A percentile compares a stretch with the other conserved stretches of the same genome.
phyloP scores from a whole-genome alignment of 1,140 invertebrate genomes.

The Hypsibius dujardini region DNA sequence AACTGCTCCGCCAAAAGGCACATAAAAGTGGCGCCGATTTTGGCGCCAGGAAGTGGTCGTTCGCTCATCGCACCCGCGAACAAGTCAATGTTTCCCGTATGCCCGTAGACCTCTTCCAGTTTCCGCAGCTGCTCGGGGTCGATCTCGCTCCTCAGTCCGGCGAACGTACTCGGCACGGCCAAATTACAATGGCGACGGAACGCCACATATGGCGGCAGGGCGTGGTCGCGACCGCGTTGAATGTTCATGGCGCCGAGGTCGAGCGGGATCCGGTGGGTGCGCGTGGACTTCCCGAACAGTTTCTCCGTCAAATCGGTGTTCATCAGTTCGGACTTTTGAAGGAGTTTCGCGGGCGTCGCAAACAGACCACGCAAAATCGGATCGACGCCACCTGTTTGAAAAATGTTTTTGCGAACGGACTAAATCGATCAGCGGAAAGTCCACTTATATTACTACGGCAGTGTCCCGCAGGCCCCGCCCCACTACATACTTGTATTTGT shows the following conservation, averaged over 20 bases:
- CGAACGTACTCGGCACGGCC: slow-evolving; percentile 55
- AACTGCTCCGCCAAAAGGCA: slow-evolving; percentile 86
- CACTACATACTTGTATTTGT: too few relatives aligned
- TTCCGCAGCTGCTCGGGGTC: slow-evolving; percentile 51
- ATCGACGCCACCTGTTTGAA: slow-evolving; percentile 56
- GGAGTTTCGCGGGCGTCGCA: slow-evolving; percentile 59
- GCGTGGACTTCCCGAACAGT: slow-evolving; percentile 49
- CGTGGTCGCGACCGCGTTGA: slow-evolving; percentile 82
- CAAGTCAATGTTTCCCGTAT: slow-evolving; percentile 72
- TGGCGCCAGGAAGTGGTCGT: slow-evolving; percentile 55
- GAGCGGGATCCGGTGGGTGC: slow-evolving; percentile 69
- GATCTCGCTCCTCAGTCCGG: slow-evolving; percentile 66
- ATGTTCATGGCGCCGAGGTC: slow-evolving; percentile 94
- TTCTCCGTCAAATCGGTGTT: slow-evolving; percentile 91
- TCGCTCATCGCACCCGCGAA: slow-evolving; percentile 90
- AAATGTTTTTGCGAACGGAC: too few relatives aligned
- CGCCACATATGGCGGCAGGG: slow-evolving; percentile 68
- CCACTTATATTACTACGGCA: too few relatives aligned
- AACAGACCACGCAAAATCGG: slow-evolving; percentile 81
- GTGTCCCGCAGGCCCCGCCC: too few relatives aligned
- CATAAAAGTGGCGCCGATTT: slow-evolving; percentile 75
- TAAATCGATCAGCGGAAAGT: too few relatives aligned
- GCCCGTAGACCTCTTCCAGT: slow-evolving; percentile 68
- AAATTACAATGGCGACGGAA: slow-evolving; percentile 74
- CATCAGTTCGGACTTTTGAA: slow-evolving; percentile 55